Evolutionary conservation across 2,113 vertebrate species (phyloP).

Genomic region (Istiophorus platypterus): DNA sequence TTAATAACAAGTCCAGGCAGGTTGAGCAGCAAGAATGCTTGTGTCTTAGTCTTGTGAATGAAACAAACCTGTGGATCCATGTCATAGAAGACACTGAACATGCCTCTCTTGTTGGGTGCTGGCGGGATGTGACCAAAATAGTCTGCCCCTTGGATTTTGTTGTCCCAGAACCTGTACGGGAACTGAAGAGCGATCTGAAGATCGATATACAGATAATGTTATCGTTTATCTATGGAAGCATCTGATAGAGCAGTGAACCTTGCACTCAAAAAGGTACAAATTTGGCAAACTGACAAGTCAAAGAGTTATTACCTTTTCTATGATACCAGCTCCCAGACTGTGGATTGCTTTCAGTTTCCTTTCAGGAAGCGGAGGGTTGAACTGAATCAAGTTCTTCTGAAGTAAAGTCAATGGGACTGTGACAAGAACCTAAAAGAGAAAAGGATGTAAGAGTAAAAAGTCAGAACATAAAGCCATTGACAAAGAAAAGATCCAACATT

Average conservation of each 20-base stretch:
- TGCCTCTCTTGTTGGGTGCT: constrained; percentile 89
- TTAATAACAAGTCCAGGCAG: neutral
- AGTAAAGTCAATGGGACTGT: constrained; percentile 93
- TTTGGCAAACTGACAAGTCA: too few species aligned
- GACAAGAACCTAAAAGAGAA: constrained; percentile 88
- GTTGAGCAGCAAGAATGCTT: neutral
- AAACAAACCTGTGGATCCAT: constrained; percentile 92
- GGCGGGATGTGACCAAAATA: constrained; percentile 96
- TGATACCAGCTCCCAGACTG: constrained; percentile 94
- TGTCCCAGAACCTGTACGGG: constrained; percentile 96
- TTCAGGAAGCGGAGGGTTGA: constrained; percentile 91
- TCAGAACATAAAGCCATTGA: neutral
- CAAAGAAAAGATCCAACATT: neutral
- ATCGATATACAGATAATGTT: neutral
- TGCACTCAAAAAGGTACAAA: neutral
- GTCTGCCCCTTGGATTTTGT: constrained; percentile 95
- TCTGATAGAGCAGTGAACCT: neutral
- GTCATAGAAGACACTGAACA: constrained; percentile 98
- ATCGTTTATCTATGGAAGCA: neutral
- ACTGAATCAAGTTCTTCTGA: constrained; percentile 93
- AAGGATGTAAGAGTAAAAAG: neutral
- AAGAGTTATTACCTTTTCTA: constrained; percentile 89
- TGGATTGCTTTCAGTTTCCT: constrained; percentile 97
- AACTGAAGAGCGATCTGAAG: constrained; percentile 94
- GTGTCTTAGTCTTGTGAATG: neutral